phyloP scores from a whole-genome alignment of 2,113 vertebrate genomes.

The Zosterops japonicus region DNA sequence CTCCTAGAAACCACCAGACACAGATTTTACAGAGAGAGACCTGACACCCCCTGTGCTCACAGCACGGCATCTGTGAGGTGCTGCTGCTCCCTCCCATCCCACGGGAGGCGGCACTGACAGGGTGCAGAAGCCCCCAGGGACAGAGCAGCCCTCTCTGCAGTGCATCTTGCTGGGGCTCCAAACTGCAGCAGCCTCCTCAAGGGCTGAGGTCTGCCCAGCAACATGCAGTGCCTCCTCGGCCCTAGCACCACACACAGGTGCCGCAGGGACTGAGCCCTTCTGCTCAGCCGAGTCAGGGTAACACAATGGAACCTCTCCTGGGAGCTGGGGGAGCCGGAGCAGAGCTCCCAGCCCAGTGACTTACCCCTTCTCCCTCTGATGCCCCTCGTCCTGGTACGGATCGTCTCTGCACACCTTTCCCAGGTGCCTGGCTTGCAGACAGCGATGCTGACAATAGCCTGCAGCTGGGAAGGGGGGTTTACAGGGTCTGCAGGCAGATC shows the following conservation, averaged over 20 bases:
- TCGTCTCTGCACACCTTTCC: background rate
- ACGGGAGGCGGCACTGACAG: accelerated
- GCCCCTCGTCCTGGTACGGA: background rate
- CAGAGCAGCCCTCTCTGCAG: background rate
- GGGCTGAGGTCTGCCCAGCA: background rate
- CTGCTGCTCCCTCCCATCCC: background rate
- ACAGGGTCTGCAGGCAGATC: slow-evolving; percentile 1
- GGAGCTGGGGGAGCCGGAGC: background rate
- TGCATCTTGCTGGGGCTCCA: background rate
- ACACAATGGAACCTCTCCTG: slow-evolving; percentile 19
- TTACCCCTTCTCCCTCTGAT: background rate
- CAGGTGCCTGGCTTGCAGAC: background rate
- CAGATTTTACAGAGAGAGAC: background rate
- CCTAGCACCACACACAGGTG: background rate
- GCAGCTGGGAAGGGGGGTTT: background rate
- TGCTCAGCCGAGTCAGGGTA: background rate
- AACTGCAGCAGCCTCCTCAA: background rate
- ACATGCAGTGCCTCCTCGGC: background rate
- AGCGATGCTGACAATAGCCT: slow-evolving; percentile 23
- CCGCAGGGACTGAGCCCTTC: background rate
- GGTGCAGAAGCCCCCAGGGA: background rate
- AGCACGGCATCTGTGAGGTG: accelerated
- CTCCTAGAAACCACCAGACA: background rate
- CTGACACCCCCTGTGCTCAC: accelerated
- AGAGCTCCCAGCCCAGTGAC: background rate